phyloP scores from a whole-genome alignment of 2,113 vertebrate genomes.

The Lagopus muta region DNA sequence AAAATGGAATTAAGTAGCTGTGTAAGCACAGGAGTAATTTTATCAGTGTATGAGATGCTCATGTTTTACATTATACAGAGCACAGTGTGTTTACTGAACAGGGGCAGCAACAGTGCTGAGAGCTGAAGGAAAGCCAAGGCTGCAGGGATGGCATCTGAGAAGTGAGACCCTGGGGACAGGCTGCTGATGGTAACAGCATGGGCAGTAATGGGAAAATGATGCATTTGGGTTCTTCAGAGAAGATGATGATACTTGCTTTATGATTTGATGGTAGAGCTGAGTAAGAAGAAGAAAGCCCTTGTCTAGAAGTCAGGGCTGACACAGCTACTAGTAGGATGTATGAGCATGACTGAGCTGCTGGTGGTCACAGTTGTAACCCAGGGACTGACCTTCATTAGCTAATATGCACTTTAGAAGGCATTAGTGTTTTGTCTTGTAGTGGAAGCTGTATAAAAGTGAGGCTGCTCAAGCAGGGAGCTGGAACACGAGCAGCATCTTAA shows the following conservation, averaged over 20 bases:
- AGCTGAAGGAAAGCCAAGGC: background rate
- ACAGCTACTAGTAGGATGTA: background rate
- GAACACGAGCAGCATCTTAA: background rate
- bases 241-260: background rate
- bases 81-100: background rate
- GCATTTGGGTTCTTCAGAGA: background rate
- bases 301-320: background rate
- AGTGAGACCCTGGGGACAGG: background rate
- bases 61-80: background rate
- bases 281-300: background rate
- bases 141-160: background rate
- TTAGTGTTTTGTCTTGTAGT: background rate
- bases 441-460: background rate
- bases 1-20: constrained; percentile 47
- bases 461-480: background rate
- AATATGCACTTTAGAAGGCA: background rate
- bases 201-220: background rate
- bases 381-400: background rate
- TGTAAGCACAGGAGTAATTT: constrained; percentile 42
- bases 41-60: constrained; percentile 11
- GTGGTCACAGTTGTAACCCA: background rate
- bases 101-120: background rate
- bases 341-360: background rate
- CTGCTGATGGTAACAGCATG: background rate
- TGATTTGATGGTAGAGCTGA: background rate